Base-by-base conservation (phyloP, 2,888 invertebrate species). In the Drosophila paranaensis region DNA sequence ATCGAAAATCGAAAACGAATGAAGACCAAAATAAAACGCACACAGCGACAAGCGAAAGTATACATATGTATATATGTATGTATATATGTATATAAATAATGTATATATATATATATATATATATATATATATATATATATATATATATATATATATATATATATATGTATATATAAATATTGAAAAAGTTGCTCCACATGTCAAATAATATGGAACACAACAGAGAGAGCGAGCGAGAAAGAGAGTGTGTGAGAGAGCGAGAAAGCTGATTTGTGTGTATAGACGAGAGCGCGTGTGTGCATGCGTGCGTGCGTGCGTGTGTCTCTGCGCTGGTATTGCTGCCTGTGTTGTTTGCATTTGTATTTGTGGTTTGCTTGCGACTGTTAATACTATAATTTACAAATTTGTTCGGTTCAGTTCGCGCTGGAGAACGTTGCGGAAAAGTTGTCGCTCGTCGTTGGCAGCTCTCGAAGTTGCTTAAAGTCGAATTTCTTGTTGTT, bases 341-440 rank as follows among this genome's bases (percentile, higher is more conserved):
- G n/a, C 14, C n/a, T 10, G 30, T 48, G 30, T 30, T 48, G 30
- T 30, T 50, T 33, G 68, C 42, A 42, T 33, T 48, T 62, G 74
- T 67, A 30, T 75, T 62, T 72, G 73, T 71, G 57, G 35, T 55
- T 64, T 48, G 60, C 40, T 14, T 20, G 56, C 56, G 35, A 60
- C 65, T 71, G 74, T 87, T 75, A 74, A 82, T 87, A 87, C 82
- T 82, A 88, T 83, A 85, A 81, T 83, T 86, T 79, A 78, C 85
- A 83, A 86, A 86, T 76, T 82, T 74, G 76, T 83, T 77, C 61
- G 74, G 76, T 79, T 89, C 89, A 90, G 90, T 90, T 82, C 78
- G 78, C 76, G 80, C 85, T 81, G 78, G 87, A 77, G 88, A 83
- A 82, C 85, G 79, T 78, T 85, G 80, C 84, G 76, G 89, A 81